Percentiles rank a stretch among this genome's conserved stretches.
phyloP scores from a whole-genome alignment of 2,797 vertebrate genomes.

The Nasua narica region DNA sequence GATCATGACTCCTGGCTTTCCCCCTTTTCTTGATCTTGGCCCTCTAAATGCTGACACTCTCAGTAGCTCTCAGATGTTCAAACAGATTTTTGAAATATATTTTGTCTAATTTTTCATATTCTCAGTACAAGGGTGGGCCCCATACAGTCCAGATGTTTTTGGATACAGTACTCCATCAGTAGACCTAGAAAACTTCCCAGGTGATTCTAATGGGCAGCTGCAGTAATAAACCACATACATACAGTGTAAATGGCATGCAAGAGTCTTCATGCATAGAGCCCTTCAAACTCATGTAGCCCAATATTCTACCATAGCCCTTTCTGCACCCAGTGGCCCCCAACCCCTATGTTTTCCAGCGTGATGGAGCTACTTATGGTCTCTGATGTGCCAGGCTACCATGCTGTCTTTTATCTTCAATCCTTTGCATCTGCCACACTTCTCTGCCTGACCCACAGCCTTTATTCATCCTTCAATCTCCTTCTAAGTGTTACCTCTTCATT shows the following conservation, averaged over 20 bases:
- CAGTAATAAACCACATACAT: neutral
- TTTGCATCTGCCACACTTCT: neutral
- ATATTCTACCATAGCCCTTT: neutral
- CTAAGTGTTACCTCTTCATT: neutral
- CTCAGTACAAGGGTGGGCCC: neutral
- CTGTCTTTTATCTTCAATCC: neutral
- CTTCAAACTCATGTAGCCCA: neutral
- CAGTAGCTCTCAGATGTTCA: neutral
- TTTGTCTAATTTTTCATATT: slow-evolving; percentile 1
- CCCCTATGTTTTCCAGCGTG: neutral
- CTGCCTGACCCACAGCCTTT: neutral
- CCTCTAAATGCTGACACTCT: neutral
- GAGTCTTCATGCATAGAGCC: neutral
- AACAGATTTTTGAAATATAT: neutral
- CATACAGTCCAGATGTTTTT: neutral
- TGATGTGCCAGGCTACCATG: neutral
- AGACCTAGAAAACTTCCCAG: neutral
- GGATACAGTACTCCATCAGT: neutral
- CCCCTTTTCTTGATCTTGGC: neutral
- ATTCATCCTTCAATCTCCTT: neutral
- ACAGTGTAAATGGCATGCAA: neutral
- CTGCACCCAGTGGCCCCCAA: neutral
- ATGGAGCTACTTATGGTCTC: neutral
- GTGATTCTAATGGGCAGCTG: neutral
- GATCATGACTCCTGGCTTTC: neutral